Evolutionary conservation across 2,888 invertebrate genomes (phyloP).

Genomic region (Microctonus brassicae): DNA sequence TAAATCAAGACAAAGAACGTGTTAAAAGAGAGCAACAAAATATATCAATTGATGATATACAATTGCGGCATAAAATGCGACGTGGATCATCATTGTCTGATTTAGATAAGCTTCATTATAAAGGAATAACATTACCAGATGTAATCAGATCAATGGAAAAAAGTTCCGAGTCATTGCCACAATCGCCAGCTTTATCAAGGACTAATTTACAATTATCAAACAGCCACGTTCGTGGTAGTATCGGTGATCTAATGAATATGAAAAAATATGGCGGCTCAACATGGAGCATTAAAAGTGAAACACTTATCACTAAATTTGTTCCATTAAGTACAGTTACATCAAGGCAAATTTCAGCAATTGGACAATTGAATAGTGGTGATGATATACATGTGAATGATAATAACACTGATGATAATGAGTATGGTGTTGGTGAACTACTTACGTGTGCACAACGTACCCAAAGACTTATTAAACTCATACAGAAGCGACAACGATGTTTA

Average conservation of each 20-base stretch:
- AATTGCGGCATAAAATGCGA: slow-evolving; percentile 71
- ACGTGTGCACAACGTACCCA: slow-evolving; percentile 80
- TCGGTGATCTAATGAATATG: slow-evolving; percentile 85
- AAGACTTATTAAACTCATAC: slow-evolving; percentile 77
- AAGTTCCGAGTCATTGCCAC: slow-evolving; percentile 71
- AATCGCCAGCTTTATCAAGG: slow-evolving; percentile 72
- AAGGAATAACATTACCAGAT: slow-evolving; percentile 68
- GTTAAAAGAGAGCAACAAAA: slow-evolving; percentile 35
- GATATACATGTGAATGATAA: slow-evolving; percentile 44
- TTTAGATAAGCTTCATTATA: slow-evolving; percentile 74
- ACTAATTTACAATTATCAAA: slow-evolving; percentile 64
- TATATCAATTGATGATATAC: slow-evolving; percentile 45
- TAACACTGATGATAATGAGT: slow-evolving; percentile 41
- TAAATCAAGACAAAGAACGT: slow-evolving; percentile 56
- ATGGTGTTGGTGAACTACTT: slow-evolving; percentile 71
- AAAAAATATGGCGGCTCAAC: slow-evolving; percentile 80
- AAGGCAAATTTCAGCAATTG: slow-evolving; percentile 71
- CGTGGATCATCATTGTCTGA: slow-evolving; percentile 82
- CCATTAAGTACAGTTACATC: slow-evolving; percentile 80
- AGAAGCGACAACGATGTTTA: slow-evolving; percentile 75
- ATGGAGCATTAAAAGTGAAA: slow-evolving; percentile 81
- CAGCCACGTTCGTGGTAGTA: slow-evolving; percentile 73
- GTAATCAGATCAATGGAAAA: slow-evolving; percentile 71
- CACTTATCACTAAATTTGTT: slow-evolving; percentile 79
- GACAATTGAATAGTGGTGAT: slow-evolving; percentile 47